phyloP scores from a whole-genome alignment of 2,113 vertebrate genomes.

The Girardinichthys multiradiatus region DNA sequence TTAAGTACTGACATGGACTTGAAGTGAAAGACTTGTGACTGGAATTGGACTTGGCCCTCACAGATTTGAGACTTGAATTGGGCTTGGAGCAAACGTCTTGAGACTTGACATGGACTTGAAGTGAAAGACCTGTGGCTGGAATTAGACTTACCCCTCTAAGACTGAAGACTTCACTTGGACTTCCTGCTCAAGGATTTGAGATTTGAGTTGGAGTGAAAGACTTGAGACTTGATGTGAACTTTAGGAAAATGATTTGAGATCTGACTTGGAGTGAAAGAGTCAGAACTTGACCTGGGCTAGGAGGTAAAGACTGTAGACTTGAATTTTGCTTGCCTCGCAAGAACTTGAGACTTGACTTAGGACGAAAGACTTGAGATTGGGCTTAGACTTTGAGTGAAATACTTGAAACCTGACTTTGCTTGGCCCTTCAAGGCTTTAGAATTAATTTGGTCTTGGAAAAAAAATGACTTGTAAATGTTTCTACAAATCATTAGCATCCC shows the following conservation, averaged over 20 bases:
- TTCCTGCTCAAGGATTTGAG: too few species aligned
- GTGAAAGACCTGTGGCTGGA: too few species aligned
- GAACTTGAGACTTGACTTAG: not conserved
- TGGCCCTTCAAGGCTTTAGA: not conserved
- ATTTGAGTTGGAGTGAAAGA: too few species aligned
- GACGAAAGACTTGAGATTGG: too few species aligned
- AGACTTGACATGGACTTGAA: not conserved
- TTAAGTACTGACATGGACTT: not conserved
- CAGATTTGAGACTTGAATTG: not conserved
- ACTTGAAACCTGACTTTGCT: too few species aligned
- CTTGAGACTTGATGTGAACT: not conserved
- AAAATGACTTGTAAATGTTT: not conserved
- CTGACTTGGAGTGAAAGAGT: too few species aligned
- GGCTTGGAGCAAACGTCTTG: not conserved
- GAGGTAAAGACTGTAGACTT: too few species aligned
- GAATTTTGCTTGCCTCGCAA: too few species aligned
- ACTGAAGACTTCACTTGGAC: too few species aligned
- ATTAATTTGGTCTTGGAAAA: not conserved
- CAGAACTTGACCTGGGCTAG: too few species aligned
- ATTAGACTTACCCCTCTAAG: too few species aligned
- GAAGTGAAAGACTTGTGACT: not conserved
- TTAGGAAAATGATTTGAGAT: not conserved
- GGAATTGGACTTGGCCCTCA: not conserved
- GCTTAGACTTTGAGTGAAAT: too few species aligned
- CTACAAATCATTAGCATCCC: conserved; percentile 17